A percentile compares a stretch with the other conserved stretches of the same genome.
phyloP scores from a whole-genome alignment of 1,140 invertebrate species.

The Frieseomelitta varia region DNA sequence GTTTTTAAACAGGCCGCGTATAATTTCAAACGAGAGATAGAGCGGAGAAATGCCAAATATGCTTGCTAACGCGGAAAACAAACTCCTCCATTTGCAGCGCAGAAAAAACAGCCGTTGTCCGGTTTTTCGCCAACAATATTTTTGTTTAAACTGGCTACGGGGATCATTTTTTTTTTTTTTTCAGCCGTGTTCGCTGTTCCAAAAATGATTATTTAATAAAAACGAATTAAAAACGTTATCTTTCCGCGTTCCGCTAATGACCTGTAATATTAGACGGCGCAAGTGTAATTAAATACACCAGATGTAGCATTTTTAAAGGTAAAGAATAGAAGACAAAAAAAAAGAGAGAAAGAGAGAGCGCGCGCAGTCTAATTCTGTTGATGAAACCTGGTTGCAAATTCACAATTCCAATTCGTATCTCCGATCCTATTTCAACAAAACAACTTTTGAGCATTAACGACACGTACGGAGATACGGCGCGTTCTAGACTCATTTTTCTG shows the following conservation, averaged over 20 bases:
- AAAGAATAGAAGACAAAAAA: not conserved
- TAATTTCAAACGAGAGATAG: conserved; percentile 13
- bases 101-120: not conserved
- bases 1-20: conserved; percentile 17
- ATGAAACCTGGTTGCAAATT: not conserved
- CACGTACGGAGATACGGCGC: not conserved
- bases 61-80: not conserved
- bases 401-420: not conserved
- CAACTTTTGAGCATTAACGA: not conserved
- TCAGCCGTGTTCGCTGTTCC: not conserved
- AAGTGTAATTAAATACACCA: not conserved
- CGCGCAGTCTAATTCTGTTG: not conserved
- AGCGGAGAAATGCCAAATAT: not conserved
- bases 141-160: conserved; percentile 4
- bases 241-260: not conserved
- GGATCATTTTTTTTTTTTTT: not conserved
- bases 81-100: not conserved
- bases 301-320: not conserved
- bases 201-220: too few relatives aligned
- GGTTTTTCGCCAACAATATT: not conserved
- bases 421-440: not conserved
- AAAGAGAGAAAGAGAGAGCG: too few relatives aligned
- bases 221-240: not conserved
- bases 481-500: not conserved
- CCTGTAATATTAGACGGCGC: too few relatives aligned